phyloP scores from a whole-genome alignment of 2,113 vertebrate species.

The Leiothrix lutea region DNA sequence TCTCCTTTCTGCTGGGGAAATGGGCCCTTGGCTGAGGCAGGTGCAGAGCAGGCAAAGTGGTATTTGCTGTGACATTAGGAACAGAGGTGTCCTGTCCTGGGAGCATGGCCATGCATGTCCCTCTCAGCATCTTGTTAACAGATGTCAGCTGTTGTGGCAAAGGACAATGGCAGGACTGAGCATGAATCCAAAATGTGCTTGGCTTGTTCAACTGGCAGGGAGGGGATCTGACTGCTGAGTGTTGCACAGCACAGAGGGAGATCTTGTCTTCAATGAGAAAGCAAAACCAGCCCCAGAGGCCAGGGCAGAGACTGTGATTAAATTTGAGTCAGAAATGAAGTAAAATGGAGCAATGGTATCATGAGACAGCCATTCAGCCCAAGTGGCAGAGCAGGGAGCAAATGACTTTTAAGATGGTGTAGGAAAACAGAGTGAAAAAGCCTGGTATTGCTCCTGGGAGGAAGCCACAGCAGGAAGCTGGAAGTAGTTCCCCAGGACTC shows the following conservation, averaged over 20 bases:
- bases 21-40: neutral
- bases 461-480: neutral
- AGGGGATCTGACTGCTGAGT: neutral
- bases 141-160: neutral
- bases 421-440: neutral
- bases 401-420: neutral
- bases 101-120: neutral
- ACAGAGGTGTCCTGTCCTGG: neutral
- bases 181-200: neutral
- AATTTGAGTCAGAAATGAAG: neutral
- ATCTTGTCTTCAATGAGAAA: neutral
- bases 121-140: neutral
- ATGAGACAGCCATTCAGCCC: neutral
- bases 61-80: neutral
- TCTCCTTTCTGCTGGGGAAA: neutral
- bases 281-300: neutral
- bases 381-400: neutral
- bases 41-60: neutral
- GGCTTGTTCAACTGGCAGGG: neutral
- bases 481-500: neutral
- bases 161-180: accelerated
- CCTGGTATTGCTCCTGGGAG: neutral
- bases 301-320: neutral
- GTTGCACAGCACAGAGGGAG: neutral
- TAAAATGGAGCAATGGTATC: neutral